phyloP scores from a whole-genome alignment of 1,140 invertebrate genomes.

The Sinella curviseta region DNA sequence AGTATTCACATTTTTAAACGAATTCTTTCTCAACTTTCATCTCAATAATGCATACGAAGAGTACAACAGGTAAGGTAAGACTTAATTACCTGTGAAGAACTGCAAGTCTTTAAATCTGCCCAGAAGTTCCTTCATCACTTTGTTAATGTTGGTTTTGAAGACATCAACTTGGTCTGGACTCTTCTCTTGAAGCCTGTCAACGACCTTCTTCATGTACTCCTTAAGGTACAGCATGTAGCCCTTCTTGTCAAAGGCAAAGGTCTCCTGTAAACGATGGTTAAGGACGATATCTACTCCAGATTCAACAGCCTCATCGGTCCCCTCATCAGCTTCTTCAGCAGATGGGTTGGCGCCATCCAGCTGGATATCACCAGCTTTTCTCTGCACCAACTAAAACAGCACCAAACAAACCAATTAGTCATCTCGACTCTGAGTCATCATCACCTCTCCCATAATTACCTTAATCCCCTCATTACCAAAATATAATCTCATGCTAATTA shows the following conservation, averaged over 20 bases:
- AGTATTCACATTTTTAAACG: neutral
- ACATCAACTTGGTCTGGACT: slow-evolving; percentile 79
- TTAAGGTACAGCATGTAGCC: slow-evolving; percentile 90
- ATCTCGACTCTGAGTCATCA: neutral
- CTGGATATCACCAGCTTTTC: slow-evolving; percentile 74
- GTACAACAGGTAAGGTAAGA: no score
- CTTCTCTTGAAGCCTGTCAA: slow-evolving; percentile 76
- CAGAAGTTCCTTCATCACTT: slow-evolving; percentile 91
- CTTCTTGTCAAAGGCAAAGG: slow-evolving; percentile 85
- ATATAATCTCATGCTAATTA: no score
- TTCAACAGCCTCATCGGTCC: slow-evolving; percentile 71
- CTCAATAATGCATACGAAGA: neutral
- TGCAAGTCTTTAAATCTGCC: slow-evolving; percentile 89
- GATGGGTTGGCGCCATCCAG: slow-evolving; percentile 89
- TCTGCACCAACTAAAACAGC: slow-evolving; percentile 64
- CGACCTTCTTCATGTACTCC: slow-evolving; percentile 93
- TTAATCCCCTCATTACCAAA: no score
- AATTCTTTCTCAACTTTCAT: neutral
- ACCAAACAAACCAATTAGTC: slow-evolving; percentile 29
- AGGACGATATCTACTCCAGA: slow-evolving; percentile 89
- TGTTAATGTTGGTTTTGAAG: slow-evolving; percentile 90
- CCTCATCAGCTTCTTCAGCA: slow-evolving; percentile 85
- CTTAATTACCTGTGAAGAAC: slow-evolving; percentile 77
- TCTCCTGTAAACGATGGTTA: slow-evolving; percentile 86
- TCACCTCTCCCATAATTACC: no score